Conservation (phyloP, 2,113 vertebrate genomes). For the Mionectes macconnelli region DNA sequence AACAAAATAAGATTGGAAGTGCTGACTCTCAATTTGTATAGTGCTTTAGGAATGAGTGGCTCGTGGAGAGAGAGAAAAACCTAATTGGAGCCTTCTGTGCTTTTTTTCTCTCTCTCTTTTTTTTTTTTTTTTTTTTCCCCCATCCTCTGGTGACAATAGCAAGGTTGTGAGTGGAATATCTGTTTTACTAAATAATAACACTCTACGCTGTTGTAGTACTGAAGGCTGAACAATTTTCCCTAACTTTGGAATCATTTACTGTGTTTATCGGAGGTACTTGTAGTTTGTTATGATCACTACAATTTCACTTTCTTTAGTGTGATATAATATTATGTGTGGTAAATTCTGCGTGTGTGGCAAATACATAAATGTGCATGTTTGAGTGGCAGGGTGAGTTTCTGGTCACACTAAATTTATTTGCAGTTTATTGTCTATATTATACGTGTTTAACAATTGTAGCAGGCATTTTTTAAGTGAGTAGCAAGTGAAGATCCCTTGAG, state of each 20-base stretch:
- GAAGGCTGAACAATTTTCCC: neutral
- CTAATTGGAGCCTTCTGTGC: neutral
- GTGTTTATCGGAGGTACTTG: neutral
- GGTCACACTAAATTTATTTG: neutral
- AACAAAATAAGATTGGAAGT: neutral
- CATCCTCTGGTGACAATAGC: neutral
- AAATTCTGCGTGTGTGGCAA: neutral
- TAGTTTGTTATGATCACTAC: neutral
- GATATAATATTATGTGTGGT: neutral
- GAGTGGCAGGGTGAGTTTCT: neutral
- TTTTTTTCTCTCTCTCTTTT: neutral
- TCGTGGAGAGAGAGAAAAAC: neutral
- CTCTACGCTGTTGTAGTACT: neutral
- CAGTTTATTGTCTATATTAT: neutral
- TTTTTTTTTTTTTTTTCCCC: neutral
- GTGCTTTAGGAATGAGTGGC: neutral
- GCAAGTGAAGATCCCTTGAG: slow-evolving; percentile 18
- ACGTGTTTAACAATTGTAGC: neutral
- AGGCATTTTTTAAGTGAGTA: slow-evolving; percentile 25
- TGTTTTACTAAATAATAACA: neutral
- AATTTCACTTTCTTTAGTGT: neutral
- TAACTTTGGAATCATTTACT: neutral
- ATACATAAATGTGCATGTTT: too few relatives aligned
- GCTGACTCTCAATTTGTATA: neutral
- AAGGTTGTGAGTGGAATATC: neutral